Conservation (phyloP, 2,797 vertebrate genomes). For the Botia kubotai region DNA sequence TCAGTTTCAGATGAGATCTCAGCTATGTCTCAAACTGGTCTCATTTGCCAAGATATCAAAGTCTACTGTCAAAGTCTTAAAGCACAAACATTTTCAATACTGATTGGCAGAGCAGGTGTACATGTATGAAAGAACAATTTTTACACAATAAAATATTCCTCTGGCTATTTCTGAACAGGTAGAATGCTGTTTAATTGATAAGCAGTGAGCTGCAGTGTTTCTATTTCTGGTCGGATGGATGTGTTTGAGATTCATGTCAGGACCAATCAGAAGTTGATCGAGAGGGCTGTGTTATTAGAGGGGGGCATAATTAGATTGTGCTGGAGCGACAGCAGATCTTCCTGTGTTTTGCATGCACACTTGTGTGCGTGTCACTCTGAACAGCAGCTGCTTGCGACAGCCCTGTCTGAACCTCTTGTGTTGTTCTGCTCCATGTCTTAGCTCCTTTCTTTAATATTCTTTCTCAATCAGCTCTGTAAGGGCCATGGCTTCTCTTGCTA, state of each 20-base stretch:
- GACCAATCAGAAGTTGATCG: constrained; percentile 38
- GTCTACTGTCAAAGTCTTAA: too few species aligned
- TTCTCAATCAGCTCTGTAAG: constrained; percentile 30
- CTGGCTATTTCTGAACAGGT: too few species aligned
- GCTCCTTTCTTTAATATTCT: constrained; percentile 12
- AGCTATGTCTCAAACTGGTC: too few species aligned
- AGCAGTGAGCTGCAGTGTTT: constrained; percentile 12
- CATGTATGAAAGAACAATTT: too few species aligned
- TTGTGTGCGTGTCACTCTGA: neutral
- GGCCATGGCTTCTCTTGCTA: neutral
- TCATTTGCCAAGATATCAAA: too few species aligned
- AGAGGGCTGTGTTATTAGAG: constrained; percentile 44
- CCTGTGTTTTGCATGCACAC: constrained; percentile 34
- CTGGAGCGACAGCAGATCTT: constrained; percentile 21
- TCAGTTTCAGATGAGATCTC: too few species aligned
- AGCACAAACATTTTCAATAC: too few species aligned
- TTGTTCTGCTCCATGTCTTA: constrained; percentile 18
- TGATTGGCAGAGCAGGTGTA: too few species aligned
- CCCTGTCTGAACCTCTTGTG: neutral
- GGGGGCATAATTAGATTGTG: constrained; percentile 36
- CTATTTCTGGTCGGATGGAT: constrained; percentile 37
- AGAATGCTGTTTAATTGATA: constrained; percentile 19
- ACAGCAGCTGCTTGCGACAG: constrained; percentile 44
- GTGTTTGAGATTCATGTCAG: constrained; percentile 29
- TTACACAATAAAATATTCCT: neutral